Percentiles rank a stretch among this genome's conserved stretches.
Evolutionary conservation across 2,113 vertebrate species (phyloP).

Genomic region (Euleptes europaea): DNA sequence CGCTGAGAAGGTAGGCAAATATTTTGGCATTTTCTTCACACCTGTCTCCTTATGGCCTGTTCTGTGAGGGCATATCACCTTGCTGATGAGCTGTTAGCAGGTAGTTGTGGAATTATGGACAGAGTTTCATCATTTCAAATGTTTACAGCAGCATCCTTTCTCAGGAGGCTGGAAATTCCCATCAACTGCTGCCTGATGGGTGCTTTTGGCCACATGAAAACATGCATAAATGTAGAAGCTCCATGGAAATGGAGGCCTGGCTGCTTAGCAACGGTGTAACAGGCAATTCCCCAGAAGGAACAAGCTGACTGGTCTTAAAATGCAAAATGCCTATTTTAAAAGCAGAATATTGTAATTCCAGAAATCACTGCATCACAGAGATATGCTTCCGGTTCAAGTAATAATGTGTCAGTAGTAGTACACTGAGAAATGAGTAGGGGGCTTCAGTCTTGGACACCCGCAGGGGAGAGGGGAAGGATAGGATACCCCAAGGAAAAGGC

Average conservation of each 20-base stretch:
- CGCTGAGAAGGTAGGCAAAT: neutral
- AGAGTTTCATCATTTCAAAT: fast-evolving
- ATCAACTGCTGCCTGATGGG: neutral
- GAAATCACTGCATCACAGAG: neutral
- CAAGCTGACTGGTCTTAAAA: conserved; percentile 20
- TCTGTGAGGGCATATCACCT: fast-evolving
- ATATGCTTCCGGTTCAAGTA: neutral
- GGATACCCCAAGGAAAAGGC: no score
- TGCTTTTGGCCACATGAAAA: neutral
- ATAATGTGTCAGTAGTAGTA: neutral
- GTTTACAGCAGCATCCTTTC: neutral
- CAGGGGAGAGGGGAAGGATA: no score
- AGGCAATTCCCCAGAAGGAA: conserved; percentile 29
- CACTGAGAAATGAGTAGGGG: no score
- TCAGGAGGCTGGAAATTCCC: neutral
- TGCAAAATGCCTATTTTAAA: conserved; percentile 32
- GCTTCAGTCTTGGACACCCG: no score
- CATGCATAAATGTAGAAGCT: fast-evolving
- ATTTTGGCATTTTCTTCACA: conserved; percentile 7
- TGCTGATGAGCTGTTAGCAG: neutral
- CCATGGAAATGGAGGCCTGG: neutral
- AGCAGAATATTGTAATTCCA: neutral
- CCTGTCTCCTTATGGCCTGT: fast-evolving
- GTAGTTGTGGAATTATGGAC: neutral
- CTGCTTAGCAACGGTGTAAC: conserved; percentile 42